These are phyloP conservation scores for Zapornia atra DNA, from an alignment of 2,113 vertebrate genomes.

Conservation along the genomic window DNA sequence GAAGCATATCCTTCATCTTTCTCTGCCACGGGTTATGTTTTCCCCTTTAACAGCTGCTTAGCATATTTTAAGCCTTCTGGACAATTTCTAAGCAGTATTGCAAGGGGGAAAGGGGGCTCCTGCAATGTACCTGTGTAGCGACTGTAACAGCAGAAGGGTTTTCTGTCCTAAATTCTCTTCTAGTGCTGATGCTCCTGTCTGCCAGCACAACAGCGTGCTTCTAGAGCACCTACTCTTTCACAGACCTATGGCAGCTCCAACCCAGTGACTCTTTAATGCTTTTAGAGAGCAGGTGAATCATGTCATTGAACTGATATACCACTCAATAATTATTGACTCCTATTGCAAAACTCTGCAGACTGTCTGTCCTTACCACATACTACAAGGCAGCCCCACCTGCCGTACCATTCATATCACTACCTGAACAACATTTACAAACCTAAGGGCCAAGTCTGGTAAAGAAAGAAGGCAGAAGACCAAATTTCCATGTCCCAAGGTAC, in stretches of 20 bases:
- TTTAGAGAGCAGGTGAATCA: background rate
- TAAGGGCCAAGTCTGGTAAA: background rate
- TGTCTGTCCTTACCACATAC: background rate
- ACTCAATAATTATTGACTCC: background rate
- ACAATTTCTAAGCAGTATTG: background rate
- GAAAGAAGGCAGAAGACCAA: background rate
- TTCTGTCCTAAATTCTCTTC: background rate
- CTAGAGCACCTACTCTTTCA: background rate
- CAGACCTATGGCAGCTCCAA: background rate
- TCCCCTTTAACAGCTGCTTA: background rate
- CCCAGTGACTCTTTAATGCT: background rate
- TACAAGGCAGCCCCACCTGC: background rate
- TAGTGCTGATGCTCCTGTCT: background rate
- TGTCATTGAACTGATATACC: background rate
- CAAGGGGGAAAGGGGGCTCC: background rate
- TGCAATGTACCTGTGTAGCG: background rate
- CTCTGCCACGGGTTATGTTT: slow-evolving; percentile 25
- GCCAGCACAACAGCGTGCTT: background rate
- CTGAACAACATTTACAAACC: background rate
- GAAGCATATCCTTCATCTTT: slow-evolving; percentile 51
- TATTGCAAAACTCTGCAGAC: background rate
- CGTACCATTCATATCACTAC: background rate
- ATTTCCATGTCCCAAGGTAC: background rate
- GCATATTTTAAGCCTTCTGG: slow-evolving; percentile 16
- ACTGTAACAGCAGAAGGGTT: background rate